A percentile compares a stretch with the other conserved stretches of the same genome.
phyloP scores from a whole-genome alignment of 2,797 vertebrate genomes.

The Pterois miles region DNA sequence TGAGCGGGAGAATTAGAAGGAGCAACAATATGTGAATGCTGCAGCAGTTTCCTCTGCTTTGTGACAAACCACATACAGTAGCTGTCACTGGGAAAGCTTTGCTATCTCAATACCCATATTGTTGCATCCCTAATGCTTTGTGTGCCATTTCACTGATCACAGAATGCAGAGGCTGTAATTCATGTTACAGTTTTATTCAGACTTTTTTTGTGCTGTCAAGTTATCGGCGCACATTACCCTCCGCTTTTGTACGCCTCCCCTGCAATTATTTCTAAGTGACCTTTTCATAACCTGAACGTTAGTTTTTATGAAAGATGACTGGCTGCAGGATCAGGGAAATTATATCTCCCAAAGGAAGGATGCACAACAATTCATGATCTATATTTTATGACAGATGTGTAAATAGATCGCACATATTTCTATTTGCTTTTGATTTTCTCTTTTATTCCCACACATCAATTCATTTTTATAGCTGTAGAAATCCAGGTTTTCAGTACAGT shows the following conservation, averaged over 20 bases:
- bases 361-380: conserved; percentile 23
- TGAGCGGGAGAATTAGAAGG: conserved; percentile 35
- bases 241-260: conserved; percentile 37
- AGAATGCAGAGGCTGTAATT: conserved; percentile 52
- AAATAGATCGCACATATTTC: background rate
- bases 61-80: conserved; percentile 44
- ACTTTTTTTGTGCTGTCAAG: conserved; percentile 53
- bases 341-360: conserved; percentile 40
- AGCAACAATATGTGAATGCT: conserved; percentile 39
- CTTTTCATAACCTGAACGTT: conserved; percentile 39
- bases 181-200: conserved; percentile 59
- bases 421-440: background rate
- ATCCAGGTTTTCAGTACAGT: conserved; percentile 38
- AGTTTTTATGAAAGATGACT: conserved; percentile 31
- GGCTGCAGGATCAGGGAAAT: conserved; percentile 9
- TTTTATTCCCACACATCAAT: background rate
- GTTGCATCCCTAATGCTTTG: conserved; percentile 61
- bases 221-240: conserved; percentile 43
- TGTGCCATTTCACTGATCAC: conserved; percentile 60
- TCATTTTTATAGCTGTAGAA: conserved; percentile 14
- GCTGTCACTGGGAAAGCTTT: conserved; percentile 51
- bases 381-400: background rate
- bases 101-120: conserved; percentile 60
- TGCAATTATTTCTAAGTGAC: conserved; percentile 49
- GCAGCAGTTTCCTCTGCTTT: conserved; percentile 43